These are phyloP conservation scores for Eulemur albifrons DNA, from an alignment of 2,797 vertebrate species.

Conservation along the genomic window DNA sequence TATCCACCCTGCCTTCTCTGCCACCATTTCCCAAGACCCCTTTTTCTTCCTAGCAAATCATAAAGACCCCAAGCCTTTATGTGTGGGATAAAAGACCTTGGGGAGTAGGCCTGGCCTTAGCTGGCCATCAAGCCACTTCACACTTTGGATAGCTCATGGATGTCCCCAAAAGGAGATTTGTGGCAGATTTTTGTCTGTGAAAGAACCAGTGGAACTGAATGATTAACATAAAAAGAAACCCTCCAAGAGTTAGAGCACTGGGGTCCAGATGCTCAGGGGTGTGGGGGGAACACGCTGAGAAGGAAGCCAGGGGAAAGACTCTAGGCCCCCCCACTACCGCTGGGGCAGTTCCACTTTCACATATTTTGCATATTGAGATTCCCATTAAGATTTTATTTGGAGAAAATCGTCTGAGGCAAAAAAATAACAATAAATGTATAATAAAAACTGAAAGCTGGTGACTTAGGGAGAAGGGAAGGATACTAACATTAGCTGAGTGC, in stretches of 20 bases:
- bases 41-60: background rate
- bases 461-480: background rate
- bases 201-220: background rate
- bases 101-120: background rate
- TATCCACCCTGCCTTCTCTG: background rate
- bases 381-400: slow-evolving; percentile 48
- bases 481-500: background rate
- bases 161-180: background rate
- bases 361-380: background rate
- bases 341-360: background rate
- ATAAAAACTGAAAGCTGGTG: slow-evolving; percentile 26
- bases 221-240: background rate
- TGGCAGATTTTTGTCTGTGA: background rate
- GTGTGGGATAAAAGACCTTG: background rate
- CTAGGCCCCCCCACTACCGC: rapidly evolving
- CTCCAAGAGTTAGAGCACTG: background rate
- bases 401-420: slow-evolving; percentile 50
- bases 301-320: background rate
- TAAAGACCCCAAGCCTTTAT: background rate
- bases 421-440: slow-evolving; percentile 29
- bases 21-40: background rate
- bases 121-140: background rate
- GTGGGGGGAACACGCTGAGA: background rate
- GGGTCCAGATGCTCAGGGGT: background rate
- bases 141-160: background rate